phyloP scores from a whole-genome alignment of 2,113 vertebrate genomes.

The Tetrax tetrax region DNA sequence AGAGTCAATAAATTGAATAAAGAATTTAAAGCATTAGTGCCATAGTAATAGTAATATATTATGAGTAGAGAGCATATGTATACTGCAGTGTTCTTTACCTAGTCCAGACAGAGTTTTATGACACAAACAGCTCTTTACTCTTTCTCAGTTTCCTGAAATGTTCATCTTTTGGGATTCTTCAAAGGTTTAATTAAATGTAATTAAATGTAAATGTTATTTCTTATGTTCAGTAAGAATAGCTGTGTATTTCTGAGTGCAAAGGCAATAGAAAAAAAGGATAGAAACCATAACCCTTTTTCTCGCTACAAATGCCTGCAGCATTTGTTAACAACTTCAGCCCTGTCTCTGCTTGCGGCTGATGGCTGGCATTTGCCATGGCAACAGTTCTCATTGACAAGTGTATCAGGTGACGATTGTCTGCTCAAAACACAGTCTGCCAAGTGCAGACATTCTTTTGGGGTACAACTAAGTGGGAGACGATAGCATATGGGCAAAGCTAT shows the following conservation, averaged over 20 bases:
- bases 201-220: not conserved
- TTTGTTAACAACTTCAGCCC: not conserved
- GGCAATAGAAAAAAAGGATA: not conserved
- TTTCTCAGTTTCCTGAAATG: not conserved
- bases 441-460: not conserved
- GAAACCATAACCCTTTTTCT: not conserved
- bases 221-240: not conserved
- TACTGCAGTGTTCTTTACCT: not conserved
- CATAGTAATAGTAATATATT: not conserved
- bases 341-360: not conserved
- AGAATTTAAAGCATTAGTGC: not conserved
- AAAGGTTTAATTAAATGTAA: conserved; percentile 12
- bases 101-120: not conserved
- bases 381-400: not conserved
- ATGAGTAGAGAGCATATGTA: not conserved
- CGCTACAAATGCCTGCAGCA: not conserved
- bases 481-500: not conserved
- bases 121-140: not conserved
- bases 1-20: not conserved
- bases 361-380: not conserved
- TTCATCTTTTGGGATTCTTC: not conserved
- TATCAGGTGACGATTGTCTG: not conserved
- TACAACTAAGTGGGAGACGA: not conserved
- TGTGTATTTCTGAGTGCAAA: not conserved
- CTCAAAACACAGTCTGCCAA: not conserved